Percentiles rank a stretch among this genome's conserved stretches.
Conservation (phyloP, 2,797 vertebrate genomes). For the Falco cherrug region DNA sequence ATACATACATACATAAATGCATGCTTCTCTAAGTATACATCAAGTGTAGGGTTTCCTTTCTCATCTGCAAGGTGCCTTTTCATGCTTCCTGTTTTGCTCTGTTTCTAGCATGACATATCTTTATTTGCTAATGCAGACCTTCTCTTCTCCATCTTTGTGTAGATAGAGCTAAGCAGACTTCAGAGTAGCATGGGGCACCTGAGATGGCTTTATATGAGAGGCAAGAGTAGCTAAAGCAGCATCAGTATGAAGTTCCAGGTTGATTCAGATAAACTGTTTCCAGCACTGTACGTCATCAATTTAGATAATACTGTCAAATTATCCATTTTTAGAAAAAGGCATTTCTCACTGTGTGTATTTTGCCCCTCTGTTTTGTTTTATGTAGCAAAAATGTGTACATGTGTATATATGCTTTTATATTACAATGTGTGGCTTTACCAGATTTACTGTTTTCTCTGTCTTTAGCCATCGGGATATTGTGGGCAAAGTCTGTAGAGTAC, state of each 20-base stretch:
- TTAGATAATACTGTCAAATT: neutral
- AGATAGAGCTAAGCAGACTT: neutral
- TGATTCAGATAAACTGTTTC: neutral
- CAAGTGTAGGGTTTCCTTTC: neutral
- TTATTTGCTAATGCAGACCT: neutral
- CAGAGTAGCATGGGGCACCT: fast-evolving
- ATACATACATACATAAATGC: neutral
- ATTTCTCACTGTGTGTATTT: neutral
- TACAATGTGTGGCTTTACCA: neutral
- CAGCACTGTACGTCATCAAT: neutral
- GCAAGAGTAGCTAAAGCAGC: neutral
- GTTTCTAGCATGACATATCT: neutral
- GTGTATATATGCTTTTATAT: neutral
- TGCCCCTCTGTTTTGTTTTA: neutral
- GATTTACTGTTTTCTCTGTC: neutral
- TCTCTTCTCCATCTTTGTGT: neutral
- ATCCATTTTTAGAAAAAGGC: neutral
- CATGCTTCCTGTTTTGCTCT: neutral
- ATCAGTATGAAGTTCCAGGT: neutral
- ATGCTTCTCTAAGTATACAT: neutral
- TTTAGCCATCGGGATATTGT: neutral
- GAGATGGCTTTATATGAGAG: neutral
- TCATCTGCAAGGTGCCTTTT: neutral
- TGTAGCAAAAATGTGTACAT: neutral
- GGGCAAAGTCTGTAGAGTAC: neutral